Conservation (phyloP, 1,140 invertebrate species). For the Ips nitidus region DNA sequence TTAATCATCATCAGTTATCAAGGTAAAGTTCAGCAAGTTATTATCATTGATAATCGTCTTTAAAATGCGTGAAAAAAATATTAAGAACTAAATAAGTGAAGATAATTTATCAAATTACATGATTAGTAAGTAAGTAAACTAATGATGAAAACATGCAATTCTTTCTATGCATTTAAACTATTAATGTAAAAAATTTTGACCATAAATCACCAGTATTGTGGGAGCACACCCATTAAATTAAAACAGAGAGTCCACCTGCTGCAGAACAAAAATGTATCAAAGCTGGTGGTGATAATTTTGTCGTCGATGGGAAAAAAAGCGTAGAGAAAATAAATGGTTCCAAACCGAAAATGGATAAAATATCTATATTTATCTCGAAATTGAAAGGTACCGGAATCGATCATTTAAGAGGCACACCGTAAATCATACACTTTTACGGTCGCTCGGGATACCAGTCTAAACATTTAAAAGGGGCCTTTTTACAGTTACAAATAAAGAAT, state of each 20-base stretch:
- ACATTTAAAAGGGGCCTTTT: conserved; percentile 26
- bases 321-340: conserved; percentile 25
- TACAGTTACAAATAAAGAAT: conserved; percentile 27
- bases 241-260: background rate
- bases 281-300: conserved; percentile 2
- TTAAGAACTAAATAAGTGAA: too few relatives aligned
- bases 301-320: conserved; percentile 6
- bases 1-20: too few relatives aligned
- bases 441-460: conserved; percentile 27
- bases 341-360: conserved; percentile 11
- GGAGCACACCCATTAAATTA: too few relatives aligned
- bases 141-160: too few relatives aligned
- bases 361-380: conserved; percentile 35
- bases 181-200: too few relatives aligned
- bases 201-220: too few relatives aligned
- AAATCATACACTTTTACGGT: conserved; percentile 34
- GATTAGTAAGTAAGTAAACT: too few relatives aligned
- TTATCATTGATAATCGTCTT: too few relatives aligned
- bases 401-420: conserved; percentile 28
- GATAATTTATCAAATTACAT: too few relatives aligned
- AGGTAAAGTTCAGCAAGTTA: too few relatives aligned
- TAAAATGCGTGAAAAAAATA: too few relatives aligned
- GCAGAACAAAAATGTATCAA: background rate
- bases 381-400: conserved; percentile 28
- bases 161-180: too few relatives aligned